phyloP scores from a whole-genome alignment of 2,113 vertebrate species.

The Campylomormyrus tamandua region DNA sequence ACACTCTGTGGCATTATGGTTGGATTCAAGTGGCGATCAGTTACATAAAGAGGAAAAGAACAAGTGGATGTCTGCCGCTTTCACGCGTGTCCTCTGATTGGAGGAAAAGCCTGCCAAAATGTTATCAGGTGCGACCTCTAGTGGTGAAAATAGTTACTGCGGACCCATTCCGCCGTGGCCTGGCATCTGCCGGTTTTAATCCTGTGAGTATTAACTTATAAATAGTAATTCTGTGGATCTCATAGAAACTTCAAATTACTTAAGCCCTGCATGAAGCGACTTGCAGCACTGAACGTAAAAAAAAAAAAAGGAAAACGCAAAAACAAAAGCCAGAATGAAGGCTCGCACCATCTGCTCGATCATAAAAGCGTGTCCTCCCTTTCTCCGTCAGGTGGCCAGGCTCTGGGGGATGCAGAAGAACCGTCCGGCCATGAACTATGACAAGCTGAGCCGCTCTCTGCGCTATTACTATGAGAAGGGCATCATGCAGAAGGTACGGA shows the following conservation, averaged over 20 bases:
- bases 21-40: constrained; percentile 53
- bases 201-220: neutral
- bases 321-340: neutral
- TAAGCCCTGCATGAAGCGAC: neutral
- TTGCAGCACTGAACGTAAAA: neutral
- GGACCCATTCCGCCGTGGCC: neutral
- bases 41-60: constrained; percentile 58
- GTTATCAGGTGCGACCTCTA: neutral
- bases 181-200: neutral
- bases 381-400: constrained; percentile 78
- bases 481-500: constrained; percentile 95
- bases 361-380: neutral
- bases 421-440: constrained; percentile 97
- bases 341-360: neutral
- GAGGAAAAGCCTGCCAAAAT: neutral
- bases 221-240: neutral
- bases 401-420: constrained; percentile 99
- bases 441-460: constrained; percentile 94
- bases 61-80: constrained; percentile 51
- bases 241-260: neutral
- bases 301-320: neutral
- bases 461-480: constrained; percentile 97
- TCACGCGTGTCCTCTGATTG: constrained; percentile 22
- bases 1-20: constrained; percentile 48
- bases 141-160: neutral